Conservation (phyloP, 2,888 invertebrate species). For the Malthinus seriepunctatus region DNA sequence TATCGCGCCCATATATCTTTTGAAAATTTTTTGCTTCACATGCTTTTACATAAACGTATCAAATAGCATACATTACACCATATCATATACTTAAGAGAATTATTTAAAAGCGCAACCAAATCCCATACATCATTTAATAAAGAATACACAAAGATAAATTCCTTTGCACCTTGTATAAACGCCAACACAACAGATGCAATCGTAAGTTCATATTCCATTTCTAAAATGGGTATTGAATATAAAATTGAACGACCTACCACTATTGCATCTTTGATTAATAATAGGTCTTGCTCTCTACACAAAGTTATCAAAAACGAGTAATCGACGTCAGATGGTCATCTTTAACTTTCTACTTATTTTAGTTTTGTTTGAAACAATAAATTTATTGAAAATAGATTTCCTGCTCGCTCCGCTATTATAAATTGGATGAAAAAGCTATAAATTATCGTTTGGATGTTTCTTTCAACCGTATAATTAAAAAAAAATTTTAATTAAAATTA, state of each 20-base stretch:
- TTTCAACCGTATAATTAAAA: too few species aligned
- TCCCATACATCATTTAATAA: constrained; percentile 1
- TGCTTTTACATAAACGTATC: too few species aligned
- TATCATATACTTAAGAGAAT: neutral
- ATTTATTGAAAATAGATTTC: too few species aligned
- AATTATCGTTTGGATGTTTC: too few species aligned
- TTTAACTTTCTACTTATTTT: neutral
- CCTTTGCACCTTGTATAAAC: constrained; percentile 24
- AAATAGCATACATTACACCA: neutral
- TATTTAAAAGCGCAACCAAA: neutral
- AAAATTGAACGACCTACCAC: constrained; percentile 13
- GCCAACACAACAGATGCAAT: constrained; percentile 25
- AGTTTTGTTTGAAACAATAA: too few species aligned
- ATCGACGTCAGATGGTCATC: neutral
- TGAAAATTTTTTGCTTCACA: too few species aligned
- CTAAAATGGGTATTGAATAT: constrained; percentile 23
- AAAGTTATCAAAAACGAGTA: neutral
- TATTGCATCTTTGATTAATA: constrained; percentile 7
- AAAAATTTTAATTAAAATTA: too few species aligned
- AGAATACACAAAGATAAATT: constrained; percentile 22
- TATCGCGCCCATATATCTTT: too few species aligned
- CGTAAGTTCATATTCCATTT: constrained; percentile 12
- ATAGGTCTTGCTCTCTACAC: neutral
- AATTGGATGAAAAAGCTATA: too few species aligned
- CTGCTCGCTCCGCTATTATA: too few species aligned